Evolutionary conservation across 2,113 vertebrate genomes (phyloP).

Genomic region (Sturnus vulgaris): DNA sequence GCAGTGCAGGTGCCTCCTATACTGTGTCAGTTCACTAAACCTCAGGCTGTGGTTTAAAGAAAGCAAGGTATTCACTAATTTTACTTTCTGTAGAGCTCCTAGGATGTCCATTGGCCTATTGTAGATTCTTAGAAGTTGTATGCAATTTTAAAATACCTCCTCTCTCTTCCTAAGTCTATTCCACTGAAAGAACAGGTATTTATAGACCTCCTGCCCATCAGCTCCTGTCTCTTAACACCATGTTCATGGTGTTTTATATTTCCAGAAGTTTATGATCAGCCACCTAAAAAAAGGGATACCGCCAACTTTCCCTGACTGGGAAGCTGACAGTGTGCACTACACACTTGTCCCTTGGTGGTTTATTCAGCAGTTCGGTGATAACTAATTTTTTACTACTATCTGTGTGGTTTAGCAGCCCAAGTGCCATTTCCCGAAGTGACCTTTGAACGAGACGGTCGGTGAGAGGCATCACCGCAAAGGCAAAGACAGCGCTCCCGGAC

Average conservation of each 20-base stretch:
- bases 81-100: not conserved
- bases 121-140: too few species aligned
- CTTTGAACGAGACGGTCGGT: accelerated
- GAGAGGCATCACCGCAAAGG: not conserved
- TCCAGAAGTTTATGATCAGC: not conserved
- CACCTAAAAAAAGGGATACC: accelerated
- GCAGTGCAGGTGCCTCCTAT: not conserved
- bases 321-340: too few species aligned
- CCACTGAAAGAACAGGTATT: not conserved
- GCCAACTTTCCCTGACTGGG: too few species aligned
- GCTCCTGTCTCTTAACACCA: accelerated
- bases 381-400: accelerated
- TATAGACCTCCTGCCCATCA: not conserved
- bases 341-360: not conserved
- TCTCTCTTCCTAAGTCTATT: not conserved
- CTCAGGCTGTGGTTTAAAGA: not conserved
- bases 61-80: not conserved
- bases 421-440: not conserved
- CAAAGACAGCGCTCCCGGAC: not conserved
- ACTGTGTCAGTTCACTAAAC: not conserved
- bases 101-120: not conserved
- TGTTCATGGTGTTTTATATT: not conserved
- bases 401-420: not conserved
- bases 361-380: not conserved
- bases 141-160: not conserved